Evolutionary conservation across 2,888 invertebrate species (phyloP).

Genomic region (Nomada ruficornis): DNA sequence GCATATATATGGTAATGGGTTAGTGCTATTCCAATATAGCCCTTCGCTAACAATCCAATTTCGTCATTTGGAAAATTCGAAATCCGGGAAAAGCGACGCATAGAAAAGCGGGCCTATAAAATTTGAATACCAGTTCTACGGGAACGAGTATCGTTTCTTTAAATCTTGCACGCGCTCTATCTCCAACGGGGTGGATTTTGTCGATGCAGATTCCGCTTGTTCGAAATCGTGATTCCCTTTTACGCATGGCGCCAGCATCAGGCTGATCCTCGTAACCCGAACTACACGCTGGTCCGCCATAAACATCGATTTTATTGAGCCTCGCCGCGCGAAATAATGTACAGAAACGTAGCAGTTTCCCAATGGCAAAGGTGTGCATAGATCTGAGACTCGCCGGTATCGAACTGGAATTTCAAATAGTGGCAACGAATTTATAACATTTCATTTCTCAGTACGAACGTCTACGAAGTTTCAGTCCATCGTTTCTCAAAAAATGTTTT

Average conservation of each 20-base stretch:
- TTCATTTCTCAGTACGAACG: no score
- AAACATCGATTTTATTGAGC: constrained; percentile 32
- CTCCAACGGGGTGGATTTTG: neutral
- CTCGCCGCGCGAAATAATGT: neutral
- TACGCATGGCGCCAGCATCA: neutral
- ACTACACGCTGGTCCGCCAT: neutral
- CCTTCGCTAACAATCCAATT: constrained; percentile 18
- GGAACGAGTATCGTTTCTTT: constrained; percentile 26
- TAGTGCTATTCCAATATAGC: neutral
- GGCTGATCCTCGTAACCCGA: neutral
- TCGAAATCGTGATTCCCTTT: constrained; percentile 25
- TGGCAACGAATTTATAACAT: no score
- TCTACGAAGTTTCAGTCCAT: no score
- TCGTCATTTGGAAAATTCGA: constrained; percentile 30
- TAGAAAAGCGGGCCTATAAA: constrained; percentile 14
- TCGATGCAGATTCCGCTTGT: neutral
- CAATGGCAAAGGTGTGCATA: no score
- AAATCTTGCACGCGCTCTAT: constrained; percentile 9
- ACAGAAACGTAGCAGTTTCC: no score
- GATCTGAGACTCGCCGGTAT: no score
- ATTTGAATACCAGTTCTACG: neutral
- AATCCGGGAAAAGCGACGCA: neutral
- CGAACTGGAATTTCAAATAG: no score
- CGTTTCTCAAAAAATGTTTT: no score
- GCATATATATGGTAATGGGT: neutral